Percentiles rank a stretch among this genome's conserved stretches.
Evolutionary conservation across 2,888 invertebrate species (phyloP).

Genomic region (Trilocha varians): DNA sequence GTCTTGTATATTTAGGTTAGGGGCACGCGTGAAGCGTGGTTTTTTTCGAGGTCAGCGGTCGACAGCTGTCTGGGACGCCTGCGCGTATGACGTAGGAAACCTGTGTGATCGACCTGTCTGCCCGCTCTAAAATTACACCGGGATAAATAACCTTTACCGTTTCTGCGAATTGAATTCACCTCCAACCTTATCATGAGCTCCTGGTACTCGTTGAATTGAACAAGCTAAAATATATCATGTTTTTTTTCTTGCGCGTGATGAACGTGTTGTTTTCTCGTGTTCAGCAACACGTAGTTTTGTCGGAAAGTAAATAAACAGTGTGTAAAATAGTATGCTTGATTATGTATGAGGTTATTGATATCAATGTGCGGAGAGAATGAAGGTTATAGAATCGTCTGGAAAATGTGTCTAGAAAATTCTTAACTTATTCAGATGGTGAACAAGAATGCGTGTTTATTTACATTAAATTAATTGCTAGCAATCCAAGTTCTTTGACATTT

Average conservation of each 20-base stretch:
- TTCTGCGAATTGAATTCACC: background rate
- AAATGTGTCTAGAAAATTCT: too few relatives aligned
- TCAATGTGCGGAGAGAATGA: too few relatives aligned
- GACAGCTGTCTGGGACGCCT: constrained; percentile 62
- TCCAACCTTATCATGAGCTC: background rate
- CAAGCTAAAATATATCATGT: background rate
- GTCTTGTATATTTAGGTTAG: constrained; percentile 42
- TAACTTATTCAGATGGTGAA: too few relatives aligned
- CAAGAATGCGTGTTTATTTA: too few relatives aligned
- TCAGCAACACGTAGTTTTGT: background rate
- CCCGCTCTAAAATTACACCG: constrained; percentile 46
- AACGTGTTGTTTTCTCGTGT: background rate
- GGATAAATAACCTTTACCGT: constrained; percentile 24
- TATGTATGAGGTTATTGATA: background rate
- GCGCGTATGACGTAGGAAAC: constrained; percentile 58
- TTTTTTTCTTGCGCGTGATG: background rate
- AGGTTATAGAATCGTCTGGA: too few relatives aligned
- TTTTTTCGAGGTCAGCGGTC: constrained; percentile 64
- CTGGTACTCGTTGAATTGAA: background rate
- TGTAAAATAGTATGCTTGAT: background rate
- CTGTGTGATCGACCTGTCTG: constrained; percentile 56
- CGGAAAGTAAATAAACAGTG: background rate
- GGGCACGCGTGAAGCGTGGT: constrained; percentile 55
- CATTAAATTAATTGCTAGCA: too few relatives aligned
- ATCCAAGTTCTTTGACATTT: too few relatives aligned